phyloP scores from a whole-genome alignment of 1,140 invertebrate genomes.

The Drosophila auraria region DNA sequence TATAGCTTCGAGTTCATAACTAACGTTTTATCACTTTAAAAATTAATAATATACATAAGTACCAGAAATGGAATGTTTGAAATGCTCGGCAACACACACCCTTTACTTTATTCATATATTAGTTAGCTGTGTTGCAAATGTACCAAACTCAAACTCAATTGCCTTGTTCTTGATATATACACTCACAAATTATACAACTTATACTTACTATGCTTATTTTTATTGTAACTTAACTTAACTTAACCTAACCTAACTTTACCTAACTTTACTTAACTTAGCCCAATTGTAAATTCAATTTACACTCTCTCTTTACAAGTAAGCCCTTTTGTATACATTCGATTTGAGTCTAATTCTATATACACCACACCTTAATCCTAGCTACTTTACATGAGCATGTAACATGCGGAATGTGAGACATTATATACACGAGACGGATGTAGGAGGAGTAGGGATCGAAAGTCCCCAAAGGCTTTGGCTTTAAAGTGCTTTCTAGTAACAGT shows the following conservation, averaged over 20 bases:
- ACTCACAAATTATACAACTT: constrained; percentile 56
- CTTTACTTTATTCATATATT: constrained; percentile 26
- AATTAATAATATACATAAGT: not conserved
- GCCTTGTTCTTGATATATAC: constrained; percentile 73
- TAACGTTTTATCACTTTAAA: not conserved
- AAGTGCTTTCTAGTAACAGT: constrained; percentile 67
- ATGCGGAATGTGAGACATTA: constrained; percentile 53
- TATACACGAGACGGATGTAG: constrained; percentile 38
- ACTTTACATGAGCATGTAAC: constrained; percentile 16
- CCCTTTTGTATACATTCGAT: constrained; percentile 63
- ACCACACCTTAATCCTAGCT: constrained; percentile 33
- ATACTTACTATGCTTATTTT: constrained; percentile 46
- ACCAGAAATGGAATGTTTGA: not conserved
- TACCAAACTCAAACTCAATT: constrained; percentile 70
- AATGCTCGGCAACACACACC: not conserved
- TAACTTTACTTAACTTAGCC: constrained; percentile 21
- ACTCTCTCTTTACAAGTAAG: constrained; percentile 39
- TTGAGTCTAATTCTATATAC: constrained; percentile 49
- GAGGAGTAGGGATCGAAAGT: constrained; percentile 6
- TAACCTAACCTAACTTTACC: not conserved
- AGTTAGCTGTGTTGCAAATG: constrained; percentile 59
- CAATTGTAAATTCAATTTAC: constrained; percentile 81
- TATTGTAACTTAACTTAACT: constrained; percentile 30
- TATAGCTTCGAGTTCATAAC: too few species aligned
- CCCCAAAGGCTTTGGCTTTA: constrained; percentile 58